These are phyloP conservation scores for Xiphophorus maculatus DNA, from an alignment of 2,113 vertebrate genomes.

Conservation along the genomic window DNA sequence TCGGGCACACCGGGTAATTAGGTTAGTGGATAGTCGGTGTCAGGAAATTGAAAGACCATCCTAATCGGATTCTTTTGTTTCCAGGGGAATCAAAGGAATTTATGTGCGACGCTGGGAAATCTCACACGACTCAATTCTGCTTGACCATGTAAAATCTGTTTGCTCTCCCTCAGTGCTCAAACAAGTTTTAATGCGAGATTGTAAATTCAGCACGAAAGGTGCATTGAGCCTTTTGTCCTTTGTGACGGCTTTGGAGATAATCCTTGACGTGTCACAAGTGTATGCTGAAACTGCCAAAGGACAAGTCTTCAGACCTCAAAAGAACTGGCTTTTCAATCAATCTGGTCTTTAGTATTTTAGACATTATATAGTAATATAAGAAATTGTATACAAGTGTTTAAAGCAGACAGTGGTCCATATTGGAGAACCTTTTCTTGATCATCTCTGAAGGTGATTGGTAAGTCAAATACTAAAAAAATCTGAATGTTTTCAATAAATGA, in stretches of 20 bases:
- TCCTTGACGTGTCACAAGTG: constrained; percentile 58
- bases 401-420: not conserved
- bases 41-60: constrained; percentile 99
- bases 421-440: not conserved
- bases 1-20: constrained; percentile 93
- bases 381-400: too few species aligned
- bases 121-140: constrained; percentile 75
- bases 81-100: constrained; percentile 88
- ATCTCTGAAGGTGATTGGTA: too few species aligned
- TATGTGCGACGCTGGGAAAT: constrained; percentile 81
- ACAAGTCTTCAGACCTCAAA: constrained; percentile 1
- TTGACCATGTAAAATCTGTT: constrained; percentile 78
- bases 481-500: not conserved
- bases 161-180: constrained; percentile 69
- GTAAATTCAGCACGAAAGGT: constrained; percentile 49
- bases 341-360: not conserved
- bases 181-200: constrained; percentile 58
- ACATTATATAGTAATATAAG: not conserved
- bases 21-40: constrained; percentile 98
- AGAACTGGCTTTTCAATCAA: not conserved
- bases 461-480: not conserved
- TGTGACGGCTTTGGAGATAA: constrained; percentile 57
- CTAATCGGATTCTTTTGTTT: constrained; percentile 94
- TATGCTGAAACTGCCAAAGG: constrained; percentile 49
- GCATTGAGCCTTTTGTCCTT: constrained; percentile 48